A percentile compares a stretch with the other conserved stretches of the same genome.
These are phyloP conservation scores for Megathymus violae DNA, from an alignment of 1,140 invertebrate species.

Conservation along the genomic window DNA sequence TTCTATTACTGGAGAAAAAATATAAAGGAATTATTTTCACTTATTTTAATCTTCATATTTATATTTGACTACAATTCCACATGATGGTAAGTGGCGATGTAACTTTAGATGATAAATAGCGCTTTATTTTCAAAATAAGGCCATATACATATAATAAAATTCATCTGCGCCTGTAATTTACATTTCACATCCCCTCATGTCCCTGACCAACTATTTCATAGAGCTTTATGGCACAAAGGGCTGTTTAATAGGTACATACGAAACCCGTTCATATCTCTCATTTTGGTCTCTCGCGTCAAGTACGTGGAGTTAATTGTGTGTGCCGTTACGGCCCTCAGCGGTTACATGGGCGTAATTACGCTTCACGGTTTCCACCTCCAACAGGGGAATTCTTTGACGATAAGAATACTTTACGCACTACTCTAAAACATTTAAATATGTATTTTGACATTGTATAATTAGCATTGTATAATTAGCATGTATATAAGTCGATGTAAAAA, in stretches of 20 bases:
- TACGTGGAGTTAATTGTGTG: slow-evolving; percentile 28
- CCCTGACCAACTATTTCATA: slow-evolving; percentile 4
- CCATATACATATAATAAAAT: too few species aligned
- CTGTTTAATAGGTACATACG: slow-evolving; percentile 2
- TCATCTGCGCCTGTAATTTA: not conserved
- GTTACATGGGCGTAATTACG: slow-evolving; percentile 31
- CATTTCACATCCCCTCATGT: not conserved
- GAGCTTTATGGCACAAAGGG: not conserved
- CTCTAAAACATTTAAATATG: slow-evolving; percentile 23
- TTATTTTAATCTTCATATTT: too few species aligned
- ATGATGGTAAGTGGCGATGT: too few species aligned
- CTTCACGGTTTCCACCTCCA: slow-evolving; percentile 15
- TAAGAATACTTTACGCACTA: slow-evolving; percentile 19
- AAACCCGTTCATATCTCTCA: slow-evolving; percentile 12
- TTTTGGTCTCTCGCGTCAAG: slow-evolving; percentile 10
- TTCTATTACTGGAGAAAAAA: too few species aligned
- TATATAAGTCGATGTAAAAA: too few species aligned
- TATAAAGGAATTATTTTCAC: too few species aligned
- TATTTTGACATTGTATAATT: too few species aligned
- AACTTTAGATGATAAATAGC: too few species aligned
- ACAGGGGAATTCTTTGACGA: slow-evolving; percentile 29
- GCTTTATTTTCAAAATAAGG: too few species aligned
- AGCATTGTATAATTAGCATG: too few species aligned
- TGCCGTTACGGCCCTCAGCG: slow-evolving; percentile 21
- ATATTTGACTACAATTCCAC: too few species aligned